phyloP scores from a whole-genome alignment of 1,140 invertebrate genomes.

The Zaprionus inermis region DNA sequence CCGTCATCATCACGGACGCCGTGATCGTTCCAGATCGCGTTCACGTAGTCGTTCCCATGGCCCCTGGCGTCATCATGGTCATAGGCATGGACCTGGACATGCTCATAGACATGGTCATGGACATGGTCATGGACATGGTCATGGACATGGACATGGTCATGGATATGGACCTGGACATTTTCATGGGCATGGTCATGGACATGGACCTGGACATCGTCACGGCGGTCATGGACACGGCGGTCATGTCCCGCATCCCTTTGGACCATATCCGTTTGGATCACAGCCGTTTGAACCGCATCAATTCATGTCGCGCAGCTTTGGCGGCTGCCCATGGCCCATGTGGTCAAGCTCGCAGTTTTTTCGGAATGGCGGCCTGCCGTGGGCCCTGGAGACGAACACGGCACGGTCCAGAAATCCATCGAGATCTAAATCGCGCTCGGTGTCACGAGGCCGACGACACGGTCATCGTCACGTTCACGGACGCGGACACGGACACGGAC shows the following conservation, averaged over 20 bases:
- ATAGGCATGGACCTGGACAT: slow-evolving; percentile 32
- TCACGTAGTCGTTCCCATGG: slow-evolving; percentile 34
- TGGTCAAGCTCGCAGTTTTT: slow-evolving; percentile 57
- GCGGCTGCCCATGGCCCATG: slow-evolving; percentile 23
- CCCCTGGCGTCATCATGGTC: slow-evolving; percentile 28
- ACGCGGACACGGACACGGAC: slow-evolving; percentile 40
- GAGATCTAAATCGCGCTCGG: slow-evolving; percentile 39
- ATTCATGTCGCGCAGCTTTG: slow-evolving; percentile 30
- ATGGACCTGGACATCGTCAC: no score
- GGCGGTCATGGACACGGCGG: neutral
- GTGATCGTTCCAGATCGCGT: slow-evolving; percentile 36
- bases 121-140: slow-evolving; percentile 20
- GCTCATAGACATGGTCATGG: slow-evolving; percentile 20
- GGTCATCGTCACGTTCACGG: slow-evolving; percentile 10
- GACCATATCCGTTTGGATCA: slow-evolving; percentile 32
- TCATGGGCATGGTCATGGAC: slow-evolving; percentile 6
- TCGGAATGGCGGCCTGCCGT: slow-evolving; percentile 64
- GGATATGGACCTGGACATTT: no score
- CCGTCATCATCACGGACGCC: slow-evolving; percentile 23
- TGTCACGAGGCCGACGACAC: slow-evolving; percentile 16
- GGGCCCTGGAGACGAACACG: slow-evolving; percentile 44
- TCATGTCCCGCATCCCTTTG: slow-evolving; percentile 22
- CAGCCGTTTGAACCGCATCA: slow-evolving; percentile 36
- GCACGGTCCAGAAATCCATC: slow-evolving; percentile 39
- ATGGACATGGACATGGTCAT: slow-evolving; percentile 11